Conservation (phyloP, 2,888 invertebrate species). For the Eupithecia dodoneata region DNA sequence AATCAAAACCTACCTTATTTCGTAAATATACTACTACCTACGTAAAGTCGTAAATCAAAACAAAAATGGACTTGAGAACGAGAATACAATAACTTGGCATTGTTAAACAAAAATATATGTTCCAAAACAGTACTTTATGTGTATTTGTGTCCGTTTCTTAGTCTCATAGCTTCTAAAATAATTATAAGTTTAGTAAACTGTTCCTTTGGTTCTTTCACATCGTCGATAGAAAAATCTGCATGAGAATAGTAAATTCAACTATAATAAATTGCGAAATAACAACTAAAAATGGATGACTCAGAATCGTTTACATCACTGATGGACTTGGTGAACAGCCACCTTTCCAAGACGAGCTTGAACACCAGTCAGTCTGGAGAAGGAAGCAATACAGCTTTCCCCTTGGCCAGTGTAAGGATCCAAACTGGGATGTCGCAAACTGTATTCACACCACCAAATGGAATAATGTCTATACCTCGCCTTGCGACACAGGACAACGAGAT, state of each 20-base stretch:
- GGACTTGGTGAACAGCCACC: slow-evolving; percentile 70
- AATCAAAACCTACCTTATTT: too few relatives aligned
- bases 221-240: not conserved
- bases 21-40: too few relatives aligned
- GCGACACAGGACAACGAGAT: slow-evolving; percentile 57
- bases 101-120: not conserved
- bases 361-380: slow-evolving; percentile 48
- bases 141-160: not conserved
- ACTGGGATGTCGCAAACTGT: slow-evolving; percentile 33
- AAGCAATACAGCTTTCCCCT: slow-evolving; percentile 41
- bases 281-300: slow-evolving; percentile 63
- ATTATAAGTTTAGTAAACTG: not conserved
- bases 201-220: not conserved
- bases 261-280: slow-evolving; percentile 7
- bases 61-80: not conserved
- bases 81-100: too few relatives aligned
- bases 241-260: not conserved
- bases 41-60: not conserved
- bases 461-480: slow-evolving; percentile 62
- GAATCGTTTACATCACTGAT: slow-evolving; percentile 69
- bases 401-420: slow-evolving; percentile 37
- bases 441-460: slow-evolving; percentile 50
- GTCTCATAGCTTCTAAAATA: not conserved
- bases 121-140: not conserved
- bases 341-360: slow-evolving; percentile 67